Evolutionary conservation across 2,113 vertebrate genomes (phyloP).

Genomic region (Anolis sagrei): DNA sequence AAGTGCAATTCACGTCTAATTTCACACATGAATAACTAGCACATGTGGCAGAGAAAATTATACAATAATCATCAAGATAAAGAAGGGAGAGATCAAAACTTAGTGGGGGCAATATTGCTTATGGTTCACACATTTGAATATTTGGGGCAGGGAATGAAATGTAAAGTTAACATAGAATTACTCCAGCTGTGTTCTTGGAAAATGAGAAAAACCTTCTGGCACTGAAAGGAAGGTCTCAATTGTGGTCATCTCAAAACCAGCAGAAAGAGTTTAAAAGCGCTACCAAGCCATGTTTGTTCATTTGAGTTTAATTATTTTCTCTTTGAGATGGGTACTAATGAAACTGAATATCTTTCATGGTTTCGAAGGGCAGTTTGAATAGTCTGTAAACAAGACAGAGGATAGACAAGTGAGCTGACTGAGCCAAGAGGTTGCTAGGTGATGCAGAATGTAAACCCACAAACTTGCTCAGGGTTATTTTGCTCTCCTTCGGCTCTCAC

Average conservation of each 20-base stretch:
- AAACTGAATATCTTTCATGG: constrained; percentile 84
- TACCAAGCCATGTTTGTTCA: constrained; percentile 81
- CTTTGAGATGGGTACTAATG: constrained; percentile 84
- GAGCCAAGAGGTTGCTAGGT: constrained; percentile 83
- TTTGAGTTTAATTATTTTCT: constrained; percentile 88
- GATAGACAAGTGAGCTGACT: constrained; percentile 80
- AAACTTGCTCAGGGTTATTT: constrained; percentile 84
- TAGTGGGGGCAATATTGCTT: neutral
- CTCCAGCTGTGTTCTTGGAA: constrained; percentile 26
- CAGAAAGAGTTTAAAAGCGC: constrained; percentile 71
- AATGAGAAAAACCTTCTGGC: constrained; percentile 29
- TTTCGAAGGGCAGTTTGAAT: constrained; percentile 80
- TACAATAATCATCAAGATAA: constrained; percentile 29
- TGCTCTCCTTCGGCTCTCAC: constrained; percentile 82
- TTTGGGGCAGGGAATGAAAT: constrained; percentile 34
- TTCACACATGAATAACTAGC: constrained; percentile 20
- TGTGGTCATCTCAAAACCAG: constrained; percentile 70
- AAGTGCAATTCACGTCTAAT: constrained; percentile 24
- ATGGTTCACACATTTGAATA: constrained; percentile 14
- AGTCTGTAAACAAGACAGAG: constrained; percentile 83
- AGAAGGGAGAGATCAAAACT: constrained; percentile 23
- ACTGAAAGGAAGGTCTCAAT: constrained; percentile 59
- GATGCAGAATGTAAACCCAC: constrained; percentile 82
- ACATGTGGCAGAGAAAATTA: constrained; percentile 34
- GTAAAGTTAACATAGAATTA: constrained; percentile 40